Conservation (phyloP, 2,888 invertebrate species). For the Cerastis leucographa region DNA sequence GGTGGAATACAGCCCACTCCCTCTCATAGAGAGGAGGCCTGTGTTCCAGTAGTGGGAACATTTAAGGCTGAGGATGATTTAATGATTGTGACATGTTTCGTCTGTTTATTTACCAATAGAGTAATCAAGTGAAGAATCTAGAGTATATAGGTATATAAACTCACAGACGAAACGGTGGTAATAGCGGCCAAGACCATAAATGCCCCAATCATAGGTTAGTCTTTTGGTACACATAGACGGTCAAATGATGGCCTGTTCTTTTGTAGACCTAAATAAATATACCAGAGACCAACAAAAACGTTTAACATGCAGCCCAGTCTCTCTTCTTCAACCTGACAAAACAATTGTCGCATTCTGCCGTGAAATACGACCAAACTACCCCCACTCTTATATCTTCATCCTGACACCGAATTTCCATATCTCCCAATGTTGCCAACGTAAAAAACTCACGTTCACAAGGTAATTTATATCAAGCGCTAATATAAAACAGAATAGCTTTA, state of each 20-base stretch:
- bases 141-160: too few species aligned
- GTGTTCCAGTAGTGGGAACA: too few species aligned
- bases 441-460: constrained; percentile 59
- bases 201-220: too few species aligned
- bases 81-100: too few species aligned
- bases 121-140: too few species aligned
- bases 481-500: constrained; percentile 69
- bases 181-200: too few species aligned
- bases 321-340: constrained; percentile 26
- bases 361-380: constrained; percentile 15
- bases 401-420: constrained; percentile 50
- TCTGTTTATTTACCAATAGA: too few species aligned
- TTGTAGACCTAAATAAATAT: background rate
- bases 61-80: too few species aligned
- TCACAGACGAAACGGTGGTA: too few species aligned
- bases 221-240: too few species aligned
- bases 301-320: background rate
- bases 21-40: too few species aligned
- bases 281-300: background rate
- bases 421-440: constrained; percentile 42
- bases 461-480: constrained; percentile 65
- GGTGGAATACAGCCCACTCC: too few species aligned
- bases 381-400: constrained; percentile 28
- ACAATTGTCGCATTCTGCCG: constrained; percentile 40
- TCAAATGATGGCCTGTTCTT: background rate